Evolutionary conservation across 1,140 invertebrate species (phyloP), one percentile per base, ranked within the genome.

Genomic region (Lordiphosa stackelbergi): DNA sequence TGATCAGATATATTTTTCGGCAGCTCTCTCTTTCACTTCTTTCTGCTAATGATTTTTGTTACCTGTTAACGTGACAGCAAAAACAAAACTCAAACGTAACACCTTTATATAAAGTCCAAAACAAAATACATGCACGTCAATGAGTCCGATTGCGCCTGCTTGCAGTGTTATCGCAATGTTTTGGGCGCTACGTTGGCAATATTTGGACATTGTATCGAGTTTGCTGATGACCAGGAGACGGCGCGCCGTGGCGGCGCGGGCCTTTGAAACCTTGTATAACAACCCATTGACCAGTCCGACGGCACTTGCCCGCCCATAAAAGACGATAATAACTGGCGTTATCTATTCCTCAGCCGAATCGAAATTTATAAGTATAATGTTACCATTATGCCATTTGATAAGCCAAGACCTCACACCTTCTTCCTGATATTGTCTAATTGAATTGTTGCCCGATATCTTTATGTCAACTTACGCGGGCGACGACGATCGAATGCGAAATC

Each of bases 81-180:
- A 66, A 66, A 66, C 57, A 66, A 57, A 8, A 52, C 22, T 37
- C 6, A 11, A 49, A 68, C 24, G 57, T 78, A 77, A 64, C 69
- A 78, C 69, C 53, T 60, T 79, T 79, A 66, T 73, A 79, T 79
- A 78, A 73, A 69, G 42, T 58, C 47, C 35, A 45, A 28, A 36
- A 57, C 42, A 42, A 63, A 54, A 35, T n/a, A 9, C 13, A 35
- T n/a, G 31, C 38, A 68, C 59, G 38, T 56, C 54, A 64, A 58
- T 69, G 35, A 48, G 63, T 66, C n/a, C 9, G 48, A 24, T 19
- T 9, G 42, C 13, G 43, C 5, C 19, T 12, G 34, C 13, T 35
- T 13, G 47, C 34, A 45, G 24, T 36, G 28, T 48, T 48, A 48
- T 48, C 46, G 31, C 31, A 24, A 4, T 11, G 2, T 37, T 48